Percentiles rank a stretch among this genome's conserved stretches.
phyloP scores from a whole-genome alignment of 2,113 vertebrate species.

The Polypterus senegalus region DNA sequence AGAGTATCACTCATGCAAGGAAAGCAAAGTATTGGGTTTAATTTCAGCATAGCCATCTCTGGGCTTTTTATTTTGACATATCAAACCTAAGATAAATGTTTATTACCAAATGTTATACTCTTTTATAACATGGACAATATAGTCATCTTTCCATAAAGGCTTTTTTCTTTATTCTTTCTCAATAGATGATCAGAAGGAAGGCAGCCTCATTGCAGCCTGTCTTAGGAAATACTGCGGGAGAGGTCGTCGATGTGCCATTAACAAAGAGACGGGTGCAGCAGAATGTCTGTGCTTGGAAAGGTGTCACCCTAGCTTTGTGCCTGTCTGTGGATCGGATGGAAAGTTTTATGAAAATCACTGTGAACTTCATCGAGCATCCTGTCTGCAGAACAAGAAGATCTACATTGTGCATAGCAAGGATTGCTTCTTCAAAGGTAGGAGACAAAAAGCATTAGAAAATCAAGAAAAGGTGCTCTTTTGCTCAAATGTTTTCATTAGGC shows the following conservation, averaged over 20 bases:
- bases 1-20: too few relatives aligned
- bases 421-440: conserved; percentile 90
- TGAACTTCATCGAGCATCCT: conserved; percentile 74
- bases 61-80: too few relatives aligned
- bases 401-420: conserved; percentile 72
- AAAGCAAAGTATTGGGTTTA: too few relatives aligned
- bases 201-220: conserved; percentile 37
- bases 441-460: too few relatives aligned
- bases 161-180: conserved; percentile 17
- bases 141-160: too few relatives aligned
- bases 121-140: accelerated
- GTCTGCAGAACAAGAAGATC: conserved; percentile 67
- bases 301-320: conserved; percentile 71
- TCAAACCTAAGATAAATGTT: too few relatives aligned
- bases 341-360: conserved; percentile 89
- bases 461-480: too few relatives aligned
- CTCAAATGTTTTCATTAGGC: too few relatives aligned
- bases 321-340: conserved; percentile 83
- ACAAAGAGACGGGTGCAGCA: conserved; percentile 46
- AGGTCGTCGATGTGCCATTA: conserved; percentile 62
- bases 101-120: too few relatives aligned
- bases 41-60: too few relatives aligned
- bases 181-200: conserved; percentile 39
- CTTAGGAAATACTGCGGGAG: conserved; percentile 59
- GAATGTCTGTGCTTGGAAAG: conserved; percentile 67